phyloP scores from a whole-genome alignment of 2,797 vertebrate genomes.

The Poliocrania exsul region DNA sequence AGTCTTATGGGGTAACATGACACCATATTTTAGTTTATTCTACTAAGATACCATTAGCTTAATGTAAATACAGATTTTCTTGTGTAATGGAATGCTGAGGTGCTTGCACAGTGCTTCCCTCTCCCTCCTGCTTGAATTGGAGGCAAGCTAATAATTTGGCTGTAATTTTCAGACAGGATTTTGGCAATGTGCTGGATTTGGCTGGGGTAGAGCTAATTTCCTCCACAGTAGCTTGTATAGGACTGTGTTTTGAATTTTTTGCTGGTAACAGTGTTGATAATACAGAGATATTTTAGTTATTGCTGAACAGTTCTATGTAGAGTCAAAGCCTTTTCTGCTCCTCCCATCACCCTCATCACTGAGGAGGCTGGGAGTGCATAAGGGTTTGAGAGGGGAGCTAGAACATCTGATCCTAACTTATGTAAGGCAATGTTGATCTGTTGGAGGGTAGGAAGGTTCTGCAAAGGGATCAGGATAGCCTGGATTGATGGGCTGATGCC shows the following conservation, averaged over 20 bases:
- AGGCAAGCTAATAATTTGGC: background rate
- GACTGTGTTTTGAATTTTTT: background rate
- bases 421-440: background rate
- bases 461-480: background rate
- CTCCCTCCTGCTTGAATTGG: background rate
- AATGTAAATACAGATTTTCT: background rate
- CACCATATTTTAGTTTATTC: background rate
- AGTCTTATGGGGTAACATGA: background rate
- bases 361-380: background rate
- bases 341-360: background rate
- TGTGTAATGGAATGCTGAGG: background rate
- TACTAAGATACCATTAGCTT: background rate
- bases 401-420: accelerated
- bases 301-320: background rate
- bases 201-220: background rate
- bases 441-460: background rate
- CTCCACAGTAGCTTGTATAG: background rate
- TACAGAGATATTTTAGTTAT: background rate
- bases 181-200: background rate
- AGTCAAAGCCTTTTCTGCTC: background rate
- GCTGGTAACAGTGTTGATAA: background rate
- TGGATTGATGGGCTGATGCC: no score
- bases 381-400: background rate
- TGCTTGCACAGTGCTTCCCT: background rate
- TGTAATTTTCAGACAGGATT: background rate